phyloP scores from a whole-genome alignment of 2,797 vertebrate species.

The Pogoniulus pusillus region DNA sequence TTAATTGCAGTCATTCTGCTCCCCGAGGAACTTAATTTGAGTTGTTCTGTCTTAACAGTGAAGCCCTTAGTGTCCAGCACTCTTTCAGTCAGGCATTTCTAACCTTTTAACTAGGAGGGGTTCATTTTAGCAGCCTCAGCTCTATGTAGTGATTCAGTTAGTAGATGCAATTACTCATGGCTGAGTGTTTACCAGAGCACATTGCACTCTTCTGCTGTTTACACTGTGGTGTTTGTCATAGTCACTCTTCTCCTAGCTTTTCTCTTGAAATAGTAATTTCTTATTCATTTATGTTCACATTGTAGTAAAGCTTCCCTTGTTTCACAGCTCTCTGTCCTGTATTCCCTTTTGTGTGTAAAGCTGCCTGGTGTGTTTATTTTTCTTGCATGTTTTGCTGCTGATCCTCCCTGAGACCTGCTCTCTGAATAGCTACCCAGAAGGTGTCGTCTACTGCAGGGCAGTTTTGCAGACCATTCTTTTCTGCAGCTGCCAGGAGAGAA shows the following conservation, averaged over 20 bases:
- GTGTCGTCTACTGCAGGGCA: neutral
- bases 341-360: neutral
- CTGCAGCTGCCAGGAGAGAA: neutral
- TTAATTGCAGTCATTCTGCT: neutral
- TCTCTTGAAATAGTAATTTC: neutral
- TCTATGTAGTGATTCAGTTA: neutral
- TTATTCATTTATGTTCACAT: neutral
- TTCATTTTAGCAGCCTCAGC: neutral
- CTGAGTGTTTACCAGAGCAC: neutral
- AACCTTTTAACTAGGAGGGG: neutral
- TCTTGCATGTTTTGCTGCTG: neutral
- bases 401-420: neutral
- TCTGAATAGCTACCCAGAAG: neutral
- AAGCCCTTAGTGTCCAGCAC: neutral
- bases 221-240: neutral
- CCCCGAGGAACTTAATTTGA: neutral
- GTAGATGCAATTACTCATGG: neutral
- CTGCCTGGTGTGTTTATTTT: fast-evolving
- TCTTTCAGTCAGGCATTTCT: neutral
- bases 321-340: neutral
- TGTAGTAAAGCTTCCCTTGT: neutral
- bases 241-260: neutral
- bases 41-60: neutral
- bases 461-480: neutral
- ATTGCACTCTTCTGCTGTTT: neutral